Evolutionary conservation across 2,113 vertebrate genomes (phyloP).

Genomic region (Rhinolophus sinicus): DNA sequence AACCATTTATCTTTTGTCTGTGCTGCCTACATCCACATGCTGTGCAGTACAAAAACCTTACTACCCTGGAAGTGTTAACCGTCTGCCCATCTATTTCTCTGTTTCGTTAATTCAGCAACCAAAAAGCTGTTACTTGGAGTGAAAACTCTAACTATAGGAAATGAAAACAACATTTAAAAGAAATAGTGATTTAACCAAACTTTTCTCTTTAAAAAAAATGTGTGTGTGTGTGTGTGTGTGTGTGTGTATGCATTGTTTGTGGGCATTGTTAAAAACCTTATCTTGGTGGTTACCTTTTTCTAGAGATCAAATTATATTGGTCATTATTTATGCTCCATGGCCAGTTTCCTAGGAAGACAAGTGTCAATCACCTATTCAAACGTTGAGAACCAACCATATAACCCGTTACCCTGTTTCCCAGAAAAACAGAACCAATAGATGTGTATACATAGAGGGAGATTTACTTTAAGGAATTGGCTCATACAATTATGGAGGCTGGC

Average conservation of each 20-base stretch:
- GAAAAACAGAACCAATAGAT: neutral
- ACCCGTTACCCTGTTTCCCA: neutral
- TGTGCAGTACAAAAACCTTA: neutral
- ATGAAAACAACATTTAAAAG: neutral
- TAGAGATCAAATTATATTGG: neutral
- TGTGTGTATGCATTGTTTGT: neutral
- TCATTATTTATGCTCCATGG: neutral
- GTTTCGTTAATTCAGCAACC: neutral
- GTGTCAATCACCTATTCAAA: neutral
- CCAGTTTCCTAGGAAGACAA: neutral
- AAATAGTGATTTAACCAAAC: neutral
- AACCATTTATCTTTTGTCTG: neutral
- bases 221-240: too few relatives aligned
- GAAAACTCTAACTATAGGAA: slow-evolving; percentile 2
- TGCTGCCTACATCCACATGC: neutral
- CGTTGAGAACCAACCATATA: neutral
- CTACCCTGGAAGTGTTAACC: neutral
- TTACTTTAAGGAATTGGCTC: neutral
- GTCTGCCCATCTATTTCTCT: neutral
- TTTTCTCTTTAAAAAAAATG: neutral
- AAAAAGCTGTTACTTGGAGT: neutral
- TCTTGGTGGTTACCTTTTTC: neutral
- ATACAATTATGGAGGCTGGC: neutral
- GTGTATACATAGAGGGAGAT: neutral
- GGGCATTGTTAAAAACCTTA: neutral